phyloP scores from a whole-genome alignment of 2,888 invertebrate genomes.

The Unio delphinus region DNA sequence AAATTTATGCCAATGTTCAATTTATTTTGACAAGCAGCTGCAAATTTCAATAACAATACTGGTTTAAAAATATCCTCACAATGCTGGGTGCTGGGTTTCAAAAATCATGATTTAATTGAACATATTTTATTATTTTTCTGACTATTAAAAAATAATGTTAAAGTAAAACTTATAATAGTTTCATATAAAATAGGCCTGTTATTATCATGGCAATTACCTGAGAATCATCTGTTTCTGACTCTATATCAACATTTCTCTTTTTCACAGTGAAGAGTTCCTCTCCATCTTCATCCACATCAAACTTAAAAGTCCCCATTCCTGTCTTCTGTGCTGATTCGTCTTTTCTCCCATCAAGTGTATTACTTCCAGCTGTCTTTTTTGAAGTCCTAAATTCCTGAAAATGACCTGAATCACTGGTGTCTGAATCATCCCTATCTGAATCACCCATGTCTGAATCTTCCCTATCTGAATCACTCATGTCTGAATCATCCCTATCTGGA shows the following conservation, averaged over 20 bases:
- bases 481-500: neutral
- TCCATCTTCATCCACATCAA: slow-evolving; percentile 40
- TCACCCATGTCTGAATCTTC: slow-evolving; percentile 6
- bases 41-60: too few species aligned
- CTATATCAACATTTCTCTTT: slow-evolving; percentile 33
- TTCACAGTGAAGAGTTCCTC: slow-evolving; percentile 46
- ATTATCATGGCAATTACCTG: too few species aligned
- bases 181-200: too few species aligned
- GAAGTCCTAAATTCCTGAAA: slow-evolving; percentile 9
- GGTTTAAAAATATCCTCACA: too few species aligned
- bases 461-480: slow-evolving; percentile 2
- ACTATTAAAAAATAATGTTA: too few species aligned
- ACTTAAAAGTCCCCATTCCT: slow-evolving; percentile 13
- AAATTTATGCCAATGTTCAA: too few species aligned
- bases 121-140: too few species aligned
- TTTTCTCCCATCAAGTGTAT: slow-evolving; percentile 27
- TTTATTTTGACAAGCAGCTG: too few species aligned
- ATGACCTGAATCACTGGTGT: slow-evolving; percentile 71
- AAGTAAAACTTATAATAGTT: too few species aligned
- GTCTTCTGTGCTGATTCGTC: slow-evolving; percentile 69
- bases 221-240: slow-evolving; percentile 1
- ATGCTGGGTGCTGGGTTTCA: too few species aligned
- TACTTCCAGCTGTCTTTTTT: slow-evolving; percentile 13
- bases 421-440: slow-evolving; percentile 38
- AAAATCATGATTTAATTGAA: too few species aligned